Percentiles rank a stretch among this genome's conserved stretches.
phyloP scores from a whole-genome alignment of 2,888 invertebrate species.

The Galerucella nymphaeae region DNA sequence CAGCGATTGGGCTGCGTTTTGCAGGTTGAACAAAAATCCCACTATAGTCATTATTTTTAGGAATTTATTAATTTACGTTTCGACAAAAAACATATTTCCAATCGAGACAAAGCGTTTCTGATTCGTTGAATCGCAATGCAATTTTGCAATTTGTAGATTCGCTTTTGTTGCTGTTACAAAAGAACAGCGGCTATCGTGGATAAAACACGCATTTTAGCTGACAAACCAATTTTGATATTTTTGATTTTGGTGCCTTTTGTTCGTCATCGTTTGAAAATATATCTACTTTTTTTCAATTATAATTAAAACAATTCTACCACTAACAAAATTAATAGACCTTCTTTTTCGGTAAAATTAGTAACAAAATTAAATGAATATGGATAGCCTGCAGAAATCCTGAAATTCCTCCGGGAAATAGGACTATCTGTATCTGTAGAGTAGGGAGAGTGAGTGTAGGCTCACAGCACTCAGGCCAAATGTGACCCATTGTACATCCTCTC shows the following conservation, averaged over 20 bases:
- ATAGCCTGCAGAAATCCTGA: too few species aligned
- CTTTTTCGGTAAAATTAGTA: too few species aligned
- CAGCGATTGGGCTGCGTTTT: slow-evolving; percentile 49
- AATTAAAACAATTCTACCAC: background rate
- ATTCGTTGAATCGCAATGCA: slow-evolving; percentile 66
- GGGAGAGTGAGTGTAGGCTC: too few species aligned
- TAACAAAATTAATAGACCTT: background rate
- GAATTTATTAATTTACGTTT: slow-evolving; percentile 59
- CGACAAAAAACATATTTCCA: slow-evolving; percentile 56
- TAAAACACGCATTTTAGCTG: slow-evolving; percentile 60
- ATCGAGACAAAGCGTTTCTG: slow-evolving; percentile 64
- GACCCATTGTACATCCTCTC: too few species aligned
- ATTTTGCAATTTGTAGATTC: slow-evolving; percentile 67
- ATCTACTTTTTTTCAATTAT: background rate
- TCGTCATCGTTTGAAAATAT: background rate
- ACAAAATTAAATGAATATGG: too few species aligned
- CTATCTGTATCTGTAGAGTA: too few species aligned
- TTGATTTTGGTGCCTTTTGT: slow-evolving; percentile 20
- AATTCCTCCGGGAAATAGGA: too few species aligned
- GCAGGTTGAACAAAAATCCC: slow-evolving; percentile 54
- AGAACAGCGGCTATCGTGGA: slow-evolving; percentile 62
- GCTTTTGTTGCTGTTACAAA: slow-evolving; percentile 62
- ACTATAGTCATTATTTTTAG: slow-evolving; percentile 53
- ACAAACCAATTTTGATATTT: slow-evolving; percentile 36
- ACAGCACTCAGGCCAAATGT: too few species aligned